Evolutionary conservation across 2,888 invertebrate genomes (phyloP), one percentile per base, ranked within the genome.

Genomic region (Torymus aiolomorphi): DNA sequence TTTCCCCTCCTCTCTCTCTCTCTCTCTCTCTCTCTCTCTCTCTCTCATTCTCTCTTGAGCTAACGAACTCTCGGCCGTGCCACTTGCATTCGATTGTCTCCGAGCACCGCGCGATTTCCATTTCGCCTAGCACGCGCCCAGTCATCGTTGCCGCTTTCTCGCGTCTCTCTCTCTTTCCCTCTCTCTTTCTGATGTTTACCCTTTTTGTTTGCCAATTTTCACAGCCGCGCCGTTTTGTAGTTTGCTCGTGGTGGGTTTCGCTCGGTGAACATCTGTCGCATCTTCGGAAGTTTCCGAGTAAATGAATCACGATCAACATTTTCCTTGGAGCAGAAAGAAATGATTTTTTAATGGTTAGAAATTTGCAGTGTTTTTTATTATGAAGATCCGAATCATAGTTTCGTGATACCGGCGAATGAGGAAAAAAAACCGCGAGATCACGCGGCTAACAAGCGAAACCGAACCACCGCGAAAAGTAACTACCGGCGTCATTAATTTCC

Each of bases 61-160:
- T 73, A 78, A 78, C 56, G 72, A 74, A 74, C 78, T 74, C 78
- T 69, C 65, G 57, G 69, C 63, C 57, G 74, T 78, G 69, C 69
- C 74, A 78, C 73, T 73, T 74, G 69, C 73, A 63, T 69, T 63
- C 18, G 16, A 69, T 69, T 73, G 56, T 84, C 85, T 84, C 84
- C 84, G 84, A 84, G 85, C 31, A 13, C 11, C 31, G 54, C 62
- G 42, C 66, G 66, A 77, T 77, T 72, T 77, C 62, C 72, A 78
- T 73, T 78, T 67, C 59, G 71, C 51, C 67, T 18, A 11, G 11
- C 24, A 12, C 52, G 12, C 42, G 42, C 8, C 24, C 52, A 31
- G 24, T 67, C 59, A 14, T 62, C 54, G 18, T 56, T 63, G n/a
- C 8, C 42, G 42, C 62, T 78, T 73, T 62, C 69, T 78, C 42